Evolutionary conservation across 2,113 vertebrate species (phyloP), one percentile per base, ranked within the genome.

Genomic region (Microtus richardsoni): DNA sequence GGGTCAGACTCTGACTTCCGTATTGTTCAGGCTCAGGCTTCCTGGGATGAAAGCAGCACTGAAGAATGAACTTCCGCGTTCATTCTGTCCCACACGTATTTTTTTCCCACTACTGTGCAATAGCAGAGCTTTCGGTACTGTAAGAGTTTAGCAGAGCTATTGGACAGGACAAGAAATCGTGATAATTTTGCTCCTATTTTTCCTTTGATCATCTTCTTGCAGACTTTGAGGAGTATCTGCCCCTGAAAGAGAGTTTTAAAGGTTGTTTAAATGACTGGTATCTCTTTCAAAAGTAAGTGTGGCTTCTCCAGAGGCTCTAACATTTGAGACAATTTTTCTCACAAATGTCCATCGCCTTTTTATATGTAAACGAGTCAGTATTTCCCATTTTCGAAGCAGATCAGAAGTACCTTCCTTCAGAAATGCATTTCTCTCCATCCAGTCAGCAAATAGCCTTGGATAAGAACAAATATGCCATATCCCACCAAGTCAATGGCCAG

Each of bases 381-480:
- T 82, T 94, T 89, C 82, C 19, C 22, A 83, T 89, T 94, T 96
- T 74, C 19, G 82, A 22, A 17, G 14, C 64, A 87, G 54, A 87
- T 95, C 49, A 80, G 36, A 77, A 77, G 39, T 33, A 79, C 28
- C 77, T 33, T 24, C 77, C 6, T 66, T 94, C 52, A 64, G 80
- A 93, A 96, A 79, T 44, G n/a, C 92, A 94, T 88, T 92, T 92
- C 71, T 30, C 12, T 3, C 60, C 78, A 82, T 66, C 91, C 91
- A 95, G 92, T 80, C 78, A 75, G 86, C 87, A 77, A 39, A 87
- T 96, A 68, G 12, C 71, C 49, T 80, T 8, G 54, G 26, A 28
- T 44, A 3, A 36, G 19, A 62, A 24, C n/a, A 60, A 24, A 47
- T 77, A 30, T 2, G 60, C 73, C 66, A 13, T 3, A 83, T 96